A percentile compares a stretch with the other conserved stretches of the same genome.
phyloP scores from a whole-genome alignment of 1,140 invertebrate species.

The Drosophila athabasca region DNA sequence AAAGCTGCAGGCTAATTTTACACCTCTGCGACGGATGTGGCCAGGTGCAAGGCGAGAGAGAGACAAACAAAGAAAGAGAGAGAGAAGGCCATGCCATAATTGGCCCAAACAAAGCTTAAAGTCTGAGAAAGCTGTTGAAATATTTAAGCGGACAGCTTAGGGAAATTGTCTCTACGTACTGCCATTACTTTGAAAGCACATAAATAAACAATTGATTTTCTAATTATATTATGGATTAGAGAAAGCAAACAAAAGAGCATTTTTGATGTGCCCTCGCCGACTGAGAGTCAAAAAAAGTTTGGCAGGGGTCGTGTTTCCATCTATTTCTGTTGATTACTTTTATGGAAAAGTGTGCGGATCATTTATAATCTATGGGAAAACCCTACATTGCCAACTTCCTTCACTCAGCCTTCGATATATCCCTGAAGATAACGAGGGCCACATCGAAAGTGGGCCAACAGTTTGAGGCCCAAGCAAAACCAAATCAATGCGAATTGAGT shows the following conservation, averaged over 20 bases:
- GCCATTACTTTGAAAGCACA: constrained; percentile 6
- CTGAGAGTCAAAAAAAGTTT: background rate
- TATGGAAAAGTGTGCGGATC: constrained; percentile 24
- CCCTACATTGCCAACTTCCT: background rate
- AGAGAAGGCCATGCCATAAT: constrained; percentile 47
- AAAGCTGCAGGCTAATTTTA: constrained; percentile 70
- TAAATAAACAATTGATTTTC: constrained; percentile 51
- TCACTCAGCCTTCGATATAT: constrained; percentile 21
- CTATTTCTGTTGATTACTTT: constrained; percentile 31
- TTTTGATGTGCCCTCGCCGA: constrained; percentile 1
- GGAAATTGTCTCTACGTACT: constrained; percentile 31
- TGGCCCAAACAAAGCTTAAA: constrained; percentile 33
- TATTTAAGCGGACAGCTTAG: constrained; percentile 59
- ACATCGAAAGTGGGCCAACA: constrained; percentile 41
- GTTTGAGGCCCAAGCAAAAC: background rate
- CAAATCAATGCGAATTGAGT: constrained; percentile 44
- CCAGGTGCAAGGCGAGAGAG: constrained; percentile 14
- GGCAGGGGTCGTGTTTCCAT: background rate
- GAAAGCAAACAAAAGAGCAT: background rate
- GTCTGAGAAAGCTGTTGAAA: constrained; percentile 50
- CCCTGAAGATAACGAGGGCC: constrained; percentile 19
- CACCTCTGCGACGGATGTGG: constrained; percentile 63
- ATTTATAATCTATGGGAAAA: constrained; percentile 9
- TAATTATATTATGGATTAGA: constrained; percentile 46
- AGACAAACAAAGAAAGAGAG: background rate